A percentile compares a stretch with the other conserved stretches of the same genome.
Conservation (phyloP, 2,888 invertebrate species). For the Cantharis rustica region DNA sequence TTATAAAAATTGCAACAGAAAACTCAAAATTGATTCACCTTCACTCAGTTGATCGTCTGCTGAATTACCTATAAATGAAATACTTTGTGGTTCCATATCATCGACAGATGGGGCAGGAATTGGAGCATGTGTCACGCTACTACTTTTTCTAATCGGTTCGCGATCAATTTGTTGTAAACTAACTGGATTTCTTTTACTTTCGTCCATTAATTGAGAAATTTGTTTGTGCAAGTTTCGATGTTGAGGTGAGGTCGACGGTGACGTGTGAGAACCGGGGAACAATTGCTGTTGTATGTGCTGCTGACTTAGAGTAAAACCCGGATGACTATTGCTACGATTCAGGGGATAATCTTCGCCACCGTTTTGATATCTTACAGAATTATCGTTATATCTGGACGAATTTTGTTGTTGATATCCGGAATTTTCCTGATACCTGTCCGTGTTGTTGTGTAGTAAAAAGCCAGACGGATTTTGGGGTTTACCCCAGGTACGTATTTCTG, state of each 20-base stretch:
- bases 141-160: slow-evolving; percentile 49
- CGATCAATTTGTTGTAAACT: slow-evolving; percentile 59
- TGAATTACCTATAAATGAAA: slow-evolving; percentile 84
- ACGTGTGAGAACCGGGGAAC: slow-evolving; percentile 57
- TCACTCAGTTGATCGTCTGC: slow-evolving; percentile 57
- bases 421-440: slow-evolving; percentile 40
- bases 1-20: neutral
- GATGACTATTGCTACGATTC: slow-evolving; percentile 60
- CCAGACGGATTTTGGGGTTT: slow-evolving; percentile 56
- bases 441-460: slow-evolving; percentile 70
- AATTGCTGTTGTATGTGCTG: slow-evolving; percentile 57
- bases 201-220: slow-evolving; percentile 58
- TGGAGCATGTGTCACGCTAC: slow-evolving; percentile 60
- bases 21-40: slow-evolving; percentile 34
- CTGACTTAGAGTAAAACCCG: slow-evolving; percentile 64
- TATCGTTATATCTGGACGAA: slow-evolving; percentile 22
- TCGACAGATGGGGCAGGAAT: slow-evolving; percentile 73
- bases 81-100: slow-evolving; percentile 93
- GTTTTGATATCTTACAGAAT: slow-evolving; percentile 63
- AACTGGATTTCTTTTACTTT: slow-evolving; percentile 54
- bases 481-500: slow-evolving; percentile 52
- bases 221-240: slow-evolving; percentile 65
- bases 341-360: slow-evolving; percentile 64
- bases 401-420: slow-evolving; percentile 36
- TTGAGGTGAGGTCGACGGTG: slow-evolving; percentile 68